Base-by-base conservation (phyloP, 2,888 invertebrate species). In the Chorisops tibialis region DNA sequence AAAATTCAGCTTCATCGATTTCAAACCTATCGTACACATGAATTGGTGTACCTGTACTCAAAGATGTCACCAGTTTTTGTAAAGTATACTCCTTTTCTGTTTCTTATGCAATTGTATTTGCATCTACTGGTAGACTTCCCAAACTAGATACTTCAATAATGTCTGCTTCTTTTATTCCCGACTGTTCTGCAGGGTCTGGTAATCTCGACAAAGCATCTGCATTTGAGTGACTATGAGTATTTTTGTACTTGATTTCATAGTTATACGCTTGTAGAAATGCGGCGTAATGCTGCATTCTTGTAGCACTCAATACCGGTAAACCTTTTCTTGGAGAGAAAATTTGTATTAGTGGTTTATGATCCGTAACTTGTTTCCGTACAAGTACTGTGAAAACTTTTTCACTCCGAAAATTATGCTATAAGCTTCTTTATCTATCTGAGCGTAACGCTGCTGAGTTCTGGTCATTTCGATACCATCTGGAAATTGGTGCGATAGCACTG, bases 281-380 rank as follows among this genome's bases (percentile, higher is more conserved):
- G 5, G 30, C 30, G 9, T 30, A 30, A 2, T 30, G 30, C 1
- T 24, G 24, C 24, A 67, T 65, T 16, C 66, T 47, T 9, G 63
- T 65, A 4, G 65, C 64, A 19, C 65, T 64, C 18, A 68, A 48
- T 7, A 59, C 51, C 3, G 67, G 66, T 51, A 67, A 50, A 5
- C 65, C 62, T 30, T 65, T 64, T 4, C 59, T 19, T 16, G 66
- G 66, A 21, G 61, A 62, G 45, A 67, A 65, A 48, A 67, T 67
- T 60, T 68, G 45, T 37, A 78, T 72, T 3, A 75, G 77, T 47
- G 71, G 64, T 62, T 77, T 75, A n/a, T 66, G 62, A 14, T 68
- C 67, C 3, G n/a, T n/a, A n/a, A n/a, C n/a, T n/a, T n/a, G n/a
- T n/a, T n/a, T n/a, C n/a, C n/a, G n/a, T n/a, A n/a, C n/a, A n/a